Conservation (phyloP, 2,888 invertebrate genomes). For the Cataglyphis altisquamis region DNA sequence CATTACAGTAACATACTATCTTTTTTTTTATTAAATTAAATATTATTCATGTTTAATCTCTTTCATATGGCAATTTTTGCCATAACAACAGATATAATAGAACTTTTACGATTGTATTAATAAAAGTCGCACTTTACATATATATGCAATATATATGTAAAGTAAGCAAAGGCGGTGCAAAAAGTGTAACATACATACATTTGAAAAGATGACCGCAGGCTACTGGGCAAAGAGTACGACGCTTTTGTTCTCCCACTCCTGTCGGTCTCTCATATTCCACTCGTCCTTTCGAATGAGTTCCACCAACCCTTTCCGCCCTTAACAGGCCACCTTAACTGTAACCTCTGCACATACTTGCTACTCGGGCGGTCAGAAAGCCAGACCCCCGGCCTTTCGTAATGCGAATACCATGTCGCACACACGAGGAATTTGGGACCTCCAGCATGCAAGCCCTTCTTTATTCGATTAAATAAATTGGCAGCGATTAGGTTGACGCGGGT, state of each 20-base stretch:
- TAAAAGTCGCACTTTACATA: not conserved
- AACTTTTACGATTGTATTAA: conserved; percentile 4
- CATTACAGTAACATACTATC: not conserved
- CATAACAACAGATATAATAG: not conserved
- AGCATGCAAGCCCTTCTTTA: conserved; percentile 78
- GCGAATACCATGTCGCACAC: conserved; percentile 83
- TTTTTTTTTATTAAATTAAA: not conserved
- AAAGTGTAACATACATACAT: conserved; percentile 19
- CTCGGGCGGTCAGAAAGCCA: conserved; percentile 56
- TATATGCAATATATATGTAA: conserved; percentile 34
- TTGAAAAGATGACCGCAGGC: conserved; percentile 16
- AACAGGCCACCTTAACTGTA: conserved; percentile 73
- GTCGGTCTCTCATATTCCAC: conserved; percentile 51
- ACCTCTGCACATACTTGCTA: conserved; percentile 62
- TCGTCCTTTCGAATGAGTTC: conserved; percentile 55
- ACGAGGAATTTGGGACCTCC: conserved; percentile 79
- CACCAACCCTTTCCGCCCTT: conserved; percentile 68
- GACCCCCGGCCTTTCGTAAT: conserved; percentile 77
- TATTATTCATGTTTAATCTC: not conserved
- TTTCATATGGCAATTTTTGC: not conserved
- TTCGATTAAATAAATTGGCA: conserved; percentile 84
- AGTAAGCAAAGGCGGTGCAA: conserved; percentile 12
- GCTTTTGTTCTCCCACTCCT: conserved; percentile 43
- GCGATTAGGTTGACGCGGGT: conserved; percentile 79
- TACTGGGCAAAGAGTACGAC: conserved; percentile 24